phyloP scores from a whole-genome alignment of 2,113 vertebrate genomes.

The Sebastes schlegelii region DNA sequence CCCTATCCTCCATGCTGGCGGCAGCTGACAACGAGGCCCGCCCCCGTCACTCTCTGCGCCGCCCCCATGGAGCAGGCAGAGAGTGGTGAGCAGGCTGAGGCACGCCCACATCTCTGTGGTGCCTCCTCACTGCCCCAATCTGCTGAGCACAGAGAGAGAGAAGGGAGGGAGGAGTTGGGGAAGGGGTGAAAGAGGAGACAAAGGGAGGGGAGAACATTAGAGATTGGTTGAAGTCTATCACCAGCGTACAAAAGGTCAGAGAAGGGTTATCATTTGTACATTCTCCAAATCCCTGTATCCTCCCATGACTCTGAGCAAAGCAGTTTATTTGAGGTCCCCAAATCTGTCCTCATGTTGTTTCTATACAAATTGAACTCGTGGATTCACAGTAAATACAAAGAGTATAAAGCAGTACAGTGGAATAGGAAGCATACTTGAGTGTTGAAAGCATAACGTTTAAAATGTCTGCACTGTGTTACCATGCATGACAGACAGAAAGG shows the following conservation, averaged over 20 bases:
- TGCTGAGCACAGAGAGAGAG: conserved; percentile 34
- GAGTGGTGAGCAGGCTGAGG: conserved; percentile 89
- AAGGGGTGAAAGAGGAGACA: not conserved
- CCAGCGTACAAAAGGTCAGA: conserved; percentile 48
- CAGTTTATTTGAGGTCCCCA: conserved; percentile 16
- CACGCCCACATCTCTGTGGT: conserved; percentile 87
- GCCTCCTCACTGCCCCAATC: conserved; percentile 51
- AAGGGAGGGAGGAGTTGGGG: not conserved
- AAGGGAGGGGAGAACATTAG: conserved; percentile 1
- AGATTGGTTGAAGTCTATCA: conserved; percentile 16
- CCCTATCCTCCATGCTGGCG: conserved; percentile 88
- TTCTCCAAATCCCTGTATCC: conserved; percentile 3
- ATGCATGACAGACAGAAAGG: not conserved
- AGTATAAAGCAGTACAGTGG: not conserved
- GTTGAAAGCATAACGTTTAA: not conserved
- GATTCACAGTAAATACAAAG: not conserved
- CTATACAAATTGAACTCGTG: not conserved
- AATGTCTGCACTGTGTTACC: not conserved
- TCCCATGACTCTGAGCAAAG: not conserved
- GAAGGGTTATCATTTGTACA: not conserved
- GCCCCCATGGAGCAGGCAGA: conserved; percentile 90
- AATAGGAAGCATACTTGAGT: not conserved
- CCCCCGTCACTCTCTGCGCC: conserved; percentile 85
- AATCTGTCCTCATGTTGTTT: not conserved
- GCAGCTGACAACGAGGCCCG: conserved; percentile 82